Evolutionary conservation across 1,140 invertebrate species (phyloP), one percentile per base, ranked within the genome.

Genomic region (Drosophila watanabei): DNA sequence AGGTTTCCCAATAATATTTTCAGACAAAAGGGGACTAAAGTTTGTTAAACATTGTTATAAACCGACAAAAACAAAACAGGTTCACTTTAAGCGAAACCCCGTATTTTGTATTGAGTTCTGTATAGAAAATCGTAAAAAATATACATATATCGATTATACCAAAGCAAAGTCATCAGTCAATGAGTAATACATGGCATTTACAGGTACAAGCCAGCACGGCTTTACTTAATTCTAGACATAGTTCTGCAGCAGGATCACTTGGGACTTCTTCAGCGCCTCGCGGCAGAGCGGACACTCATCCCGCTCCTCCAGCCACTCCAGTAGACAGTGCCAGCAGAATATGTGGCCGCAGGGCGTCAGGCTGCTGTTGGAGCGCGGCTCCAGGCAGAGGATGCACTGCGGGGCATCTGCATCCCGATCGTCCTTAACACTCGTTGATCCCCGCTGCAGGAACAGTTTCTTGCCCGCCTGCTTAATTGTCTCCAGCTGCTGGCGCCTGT

Each of bases 311-410:
- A 97, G 92, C 96, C 96, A 97, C 71, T 96, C 95, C 13, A 95
- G 93, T 46, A 97, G 95, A 90, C 98, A 99, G 35, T 94, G 93
- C 97, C 98, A 98, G 92, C 98, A 99, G 92, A 98, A 99, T 24
- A 98, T 93, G 94, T 99, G 98, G 0, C 98, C 98, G 94, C 98
- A 99, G 4, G 96, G 95, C 14, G 97, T 97, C 0, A 96, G 93
- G 78, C 96, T 96, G 0, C 95, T 94, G 69, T 95, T 93, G 63
- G 94, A 92, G 20, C 96, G 94, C 61, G 94, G 94, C 87, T 97
- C 97, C 54, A 98, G 94, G 92, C 98, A 99, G 41, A 98, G 95
- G 43, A 96, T 95, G 93, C 98, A 98, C 65, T 95, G 94, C 52
- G 92, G 87, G 2, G 77, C 79, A 64, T 91, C 72, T 0, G 70